Conservation (phyloP, 2,113 vertebrate genomes). For the Cephalopholis sonnerati region DNA sequence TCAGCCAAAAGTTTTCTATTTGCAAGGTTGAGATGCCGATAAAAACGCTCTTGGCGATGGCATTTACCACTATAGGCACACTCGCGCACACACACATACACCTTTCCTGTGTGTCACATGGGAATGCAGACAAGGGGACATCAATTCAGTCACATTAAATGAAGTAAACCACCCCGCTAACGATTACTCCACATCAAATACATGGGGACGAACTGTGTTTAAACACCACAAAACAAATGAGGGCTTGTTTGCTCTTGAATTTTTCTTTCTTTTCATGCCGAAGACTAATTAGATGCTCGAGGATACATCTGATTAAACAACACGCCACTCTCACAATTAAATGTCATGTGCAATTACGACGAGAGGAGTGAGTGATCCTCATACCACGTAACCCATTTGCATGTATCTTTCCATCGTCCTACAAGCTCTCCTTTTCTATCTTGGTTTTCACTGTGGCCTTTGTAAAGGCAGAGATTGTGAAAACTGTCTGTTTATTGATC, state of each 20-base stretch:
- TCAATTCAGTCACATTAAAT: slow-evolving; percentile 47
- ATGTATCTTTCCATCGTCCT: slow-evolving; percentile 60
- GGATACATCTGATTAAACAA: slow-evolving; percentile 83
- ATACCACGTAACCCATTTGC: slow-evolving; percentile 40
- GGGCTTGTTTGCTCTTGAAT: slow-evolving; percentile 68
- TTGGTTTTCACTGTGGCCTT: slow-evolving; percentile 33
- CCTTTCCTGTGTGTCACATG: slow-evolving; percentile 1
- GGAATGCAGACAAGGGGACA: slow-evolving; percentile 20
- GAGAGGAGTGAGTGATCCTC: slow-evolving; percentile 65
- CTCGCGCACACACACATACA: background rate
- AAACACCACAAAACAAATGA: slow-evolving; percentile 62
- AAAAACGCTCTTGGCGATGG: slow-evolving; percentile 48
- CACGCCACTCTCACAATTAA: slow-evolving; percentile 73
- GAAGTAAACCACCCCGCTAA: slow-evolving; percentile 31
- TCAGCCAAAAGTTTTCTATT: slow-evolving; percentile 73
- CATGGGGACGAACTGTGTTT: slow-evolving; percentile 49
- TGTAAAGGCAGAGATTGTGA: slow-evolving; percentile 30
- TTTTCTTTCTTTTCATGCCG: slow-evolving; percentile 49
- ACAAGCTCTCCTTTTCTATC: slow-evolving; percentile 25
- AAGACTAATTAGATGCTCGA: slow-evolving; percentile 78
- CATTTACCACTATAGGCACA: slow-evolving; percentile 25
- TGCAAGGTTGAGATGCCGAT: slow-evolving; percentile 69
- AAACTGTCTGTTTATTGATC: slow-evolving; percentile 16
- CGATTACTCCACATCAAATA: slow-evolving; percentile 48
- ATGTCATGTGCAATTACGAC: slow-evolving; percentile 81